These are phyloP conservation scores for Okamejei kenojei DNA, from an alignment of 2,797 vertebrate species.

Conservation along the genomic window DNA sequence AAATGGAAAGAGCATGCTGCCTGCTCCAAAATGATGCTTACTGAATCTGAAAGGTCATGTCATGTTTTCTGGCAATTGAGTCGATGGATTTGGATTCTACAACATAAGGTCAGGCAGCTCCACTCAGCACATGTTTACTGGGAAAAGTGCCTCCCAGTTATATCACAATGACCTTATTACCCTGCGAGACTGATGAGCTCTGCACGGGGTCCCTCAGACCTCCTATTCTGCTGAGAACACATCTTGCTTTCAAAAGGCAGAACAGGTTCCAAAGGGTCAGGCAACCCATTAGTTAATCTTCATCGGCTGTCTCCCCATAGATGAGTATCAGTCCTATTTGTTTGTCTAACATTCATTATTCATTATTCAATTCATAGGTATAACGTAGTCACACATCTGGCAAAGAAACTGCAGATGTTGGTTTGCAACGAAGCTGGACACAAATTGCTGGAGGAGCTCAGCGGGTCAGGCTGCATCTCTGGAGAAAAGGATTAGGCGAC, in stretches of 20 bases:
- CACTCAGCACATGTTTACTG: slow-evolving; percentile 75
- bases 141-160: slow-evolving; percentile 80
- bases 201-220: slow-evolving; percentile 49
- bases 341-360: background rate
- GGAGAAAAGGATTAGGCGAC: too few species aligned
- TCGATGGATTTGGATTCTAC: slow-evolving; percentile 87
- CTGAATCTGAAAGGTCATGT: slow-evolving; percentile 95
- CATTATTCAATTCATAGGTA: background rate
- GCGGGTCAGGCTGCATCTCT: too few species aligned
- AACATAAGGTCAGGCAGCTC: slow-evolving; percentile 77
- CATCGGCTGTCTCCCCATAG: background rate
- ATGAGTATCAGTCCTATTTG: background rate
- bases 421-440: too few species aligned
- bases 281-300: slow-evolving; percentile 21
- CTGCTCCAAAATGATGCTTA: slow-evolving; percentile 81
- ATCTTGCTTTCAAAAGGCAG: slow-evolving; percentile 35
- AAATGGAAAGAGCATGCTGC: slow-evolving; percentile 83
- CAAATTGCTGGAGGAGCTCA: too few species aligned
- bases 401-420: too few species aligned
- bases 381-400: background rate
- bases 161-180: slow-evolving; percentile 96
- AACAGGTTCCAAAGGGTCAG: slow-evolving; percentile 20
- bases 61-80: slow-evolving; percentile 97
- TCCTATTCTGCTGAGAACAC: slow-evolving; percentile 44
- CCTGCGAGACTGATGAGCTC: slow-evolving; percentile 70